Evolutionary conservation across 2,113 vertebrate species (phyloP).

Genomic region (Tetrao urogallus): DNA sequence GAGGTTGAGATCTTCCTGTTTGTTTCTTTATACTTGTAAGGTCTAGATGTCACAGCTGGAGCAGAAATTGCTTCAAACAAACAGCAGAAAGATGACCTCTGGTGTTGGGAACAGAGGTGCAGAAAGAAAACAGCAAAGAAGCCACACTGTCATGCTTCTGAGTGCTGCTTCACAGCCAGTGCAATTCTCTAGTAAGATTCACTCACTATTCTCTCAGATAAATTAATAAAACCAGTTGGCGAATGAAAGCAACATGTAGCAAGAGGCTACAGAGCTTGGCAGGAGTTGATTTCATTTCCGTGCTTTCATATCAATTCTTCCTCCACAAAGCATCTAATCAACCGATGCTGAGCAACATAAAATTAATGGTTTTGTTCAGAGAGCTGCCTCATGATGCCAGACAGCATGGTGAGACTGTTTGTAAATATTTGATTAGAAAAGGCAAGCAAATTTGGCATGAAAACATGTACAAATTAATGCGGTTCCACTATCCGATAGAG

Average conservation of each 20-base stretch:
- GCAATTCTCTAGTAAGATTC: background rate
- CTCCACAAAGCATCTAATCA: slow-evolving; percentile 61
- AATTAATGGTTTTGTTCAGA: slow-evolving; percentile 54
- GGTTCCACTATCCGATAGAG: background rate
- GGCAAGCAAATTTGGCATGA: background rate
- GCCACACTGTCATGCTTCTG: background rate
- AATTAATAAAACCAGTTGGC: slow-evolving; percentile 2
- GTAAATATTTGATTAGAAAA: slow-evolving; percentile 62
- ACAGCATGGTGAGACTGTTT: slow-evolving; percentile 6
- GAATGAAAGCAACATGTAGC: slow-evolving; percentile 20
- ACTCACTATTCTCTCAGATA: background rate
- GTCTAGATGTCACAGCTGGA: background rate
- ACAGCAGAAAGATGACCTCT: slow-evolving; percentile 46
- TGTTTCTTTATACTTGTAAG: background rate
- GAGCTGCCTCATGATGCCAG: slow-evolving; percentile 22
- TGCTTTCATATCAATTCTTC: slow-evolving; percentile 37
- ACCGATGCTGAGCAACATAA: background rate
- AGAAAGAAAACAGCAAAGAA: background rate
- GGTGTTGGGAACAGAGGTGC: background rate
- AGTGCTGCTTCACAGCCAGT: background rate
- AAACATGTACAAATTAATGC: background rate
- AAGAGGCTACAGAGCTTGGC: slow-evolving; percentile 46
- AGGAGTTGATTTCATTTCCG: slow-evolving; percentile 42
- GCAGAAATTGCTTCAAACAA: background rate
- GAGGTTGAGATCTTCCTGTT: accelerated